These are phyloP conservation scores for Calidris pugnax DNA, from an alignment of 2,113 vertebrate species.

Conservation along the genomic window DNA sequence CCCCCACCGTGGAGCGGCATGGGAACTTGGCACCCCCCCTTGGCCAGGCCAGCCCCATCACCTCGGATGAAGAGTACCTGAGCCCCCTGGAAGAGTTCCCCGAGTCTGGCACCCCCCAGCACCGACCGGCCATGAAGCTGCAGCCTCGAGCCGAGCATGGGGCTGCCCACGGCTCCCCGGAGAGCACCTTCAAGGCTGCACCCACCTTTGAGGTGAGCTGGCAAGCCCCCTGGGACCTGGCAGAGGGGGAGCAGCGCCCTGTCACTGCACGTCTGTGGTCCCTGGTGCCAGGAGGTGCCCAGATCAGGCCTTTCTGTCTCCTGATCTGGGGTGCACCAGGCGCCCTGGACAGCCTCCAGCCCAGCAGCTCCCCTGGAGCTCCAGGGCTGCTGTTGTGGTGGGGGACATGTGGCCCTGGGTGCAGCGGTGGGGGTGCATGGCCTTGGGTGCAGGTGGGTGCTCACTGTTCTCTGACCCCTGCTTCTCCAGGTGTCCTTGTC, in stretches of 20 bases:
- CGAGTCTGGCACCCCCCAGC: slow-evolving; percentile 78
- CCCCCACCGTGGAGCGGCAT: slow-evolving; percentile 59
- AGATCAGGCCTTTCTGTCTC: neutral
- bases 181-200: slow-evolving; percentile 85
- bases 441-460: neutral
- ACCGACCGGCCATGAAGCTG: slow-evolving; percentile 70
- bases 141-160: slow-evolving; percentile 66
- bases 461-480: neutral
- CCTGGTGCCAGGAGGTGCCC: neutral
- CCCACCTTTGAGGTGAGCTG: slow-evolving; percentile 89
- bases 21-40: slow-evolving; percentile 70
- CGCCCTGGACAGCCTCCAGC: neutral
- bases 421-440: neutral
- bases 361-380: neutral
- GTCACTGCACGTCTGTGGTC: neutral
- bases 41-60: slow-evolving; percentile 91
- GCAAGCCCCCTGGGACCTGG: neutral
- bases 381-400: neutral
- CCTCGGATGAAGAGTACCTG: slow-evolving; percentile 96
- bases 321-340: neutral
- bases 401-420: neutral
- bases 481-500: slow-evolving; percentile 80
- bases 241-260: neutral
- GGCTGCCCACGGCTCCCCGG: slow-evolving; percentile 58
- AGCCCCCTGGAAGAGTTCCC: slow-evolving; percentile 93